phyloP scores from a whole-genome alignment of 2,888 invertebrate species.

The Acheta domesticus region DNA sequence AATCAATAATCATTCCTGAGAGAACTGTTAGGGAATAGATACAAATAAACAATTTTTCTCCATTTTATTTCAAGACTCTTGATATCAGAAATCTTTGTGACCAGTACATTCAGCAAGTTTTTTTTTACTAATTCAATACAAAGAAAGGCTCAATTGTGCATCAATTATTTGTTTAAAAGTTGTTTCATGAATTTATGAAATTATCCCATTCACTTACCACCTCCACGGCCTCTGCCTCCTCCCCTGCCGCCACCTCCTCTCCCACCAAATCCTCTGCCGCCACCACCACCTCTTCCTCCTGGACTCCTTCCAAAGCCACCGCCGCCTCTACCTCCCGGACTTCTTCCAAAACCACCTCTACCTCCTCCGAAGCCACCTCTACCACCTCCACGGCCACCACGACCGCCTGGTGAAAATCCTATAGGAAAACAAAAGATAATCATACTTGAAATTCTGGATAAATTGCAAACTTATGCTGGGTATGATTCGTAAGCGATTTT shows the following conservation, averaged over 20 bases:
- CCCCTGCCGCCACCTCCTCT: neutral
- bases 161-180: neutral
- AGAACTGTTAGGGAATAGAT: no score
- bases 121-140: neutral
- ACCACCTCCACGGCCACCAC: neutral
- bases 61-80: neutral
- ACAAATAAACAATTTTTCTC: neutral
- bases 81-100: neutral
- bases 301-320: neutral
- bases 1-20: no score
- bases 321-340: neutral
- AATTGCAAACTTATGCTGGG: no score
- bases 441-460: no score
- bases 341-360: neutral
- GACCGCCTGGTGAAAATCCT: slow-evolving; percentile 22
- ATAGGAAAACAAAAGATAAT: neutral
- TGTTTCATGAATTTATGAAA: no score
- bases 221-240: slow-evolving; percentile 20
- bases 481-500: no score
- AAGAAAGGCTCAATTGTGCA: neutral
- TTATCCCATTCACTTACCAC: neutral
- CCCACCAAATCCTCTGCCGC: neutral
- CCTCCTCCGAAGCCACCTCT: slow-evolving; percentile 11
- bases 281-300: neutral
- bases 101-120: neutral